Evolutionary conservation across 2,797 vertebrate species (phyloP).

Genomic region (Falco novaeseelandiae): DNA sequence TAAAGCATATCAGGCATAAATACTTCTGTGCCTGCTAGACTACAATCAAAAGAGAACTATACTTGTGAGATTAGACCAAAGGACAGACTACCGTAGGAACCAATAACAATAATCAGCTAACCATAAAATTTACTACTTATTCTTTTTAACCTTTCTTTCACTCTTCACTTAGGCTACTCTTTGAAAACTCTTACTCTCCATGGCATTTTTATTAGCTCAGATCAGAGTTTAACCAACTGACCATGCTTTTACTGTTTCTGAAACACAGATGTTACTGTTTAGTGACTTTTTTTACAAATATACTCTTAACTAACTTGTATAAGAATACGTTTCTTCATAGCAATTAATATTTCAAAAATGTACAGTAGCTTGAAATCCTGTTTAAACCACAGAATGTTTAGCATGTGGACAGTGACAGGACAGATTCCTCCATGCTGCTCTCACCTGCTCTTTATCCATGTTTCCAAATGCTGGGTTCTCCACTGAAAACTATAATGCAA

Average conservation of each 20-base stretch:
- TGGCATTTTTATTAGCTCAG: slow-evolving; percentile 48
- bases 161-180: neutral
- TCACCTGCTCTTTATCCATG: neutral
- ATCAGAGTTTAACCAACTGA: neutral
- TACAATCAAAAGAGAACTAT: neutral
- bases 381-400: neutral
- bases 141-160: neutral
- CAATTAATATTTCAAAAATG: neutral
- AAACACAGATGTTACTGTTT: neutral
- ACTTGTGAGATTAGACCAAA: neutral
- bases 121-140: neutral
- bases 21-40: neutral
- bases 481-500: neutral
- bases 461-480: neutral
- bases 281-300: neutral
- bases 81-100: neutral
- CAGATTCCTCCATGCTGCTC: neutral
- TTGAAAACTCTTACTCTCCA: neutral
- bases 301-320: neutral
- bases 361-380: neutral
- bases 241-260: neutral
- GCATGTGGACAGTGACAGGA: neutral
- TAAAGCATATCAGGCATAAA: neutral
- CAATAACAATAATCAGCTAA: neutral
- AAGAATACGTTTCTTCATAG: neutral